Evolutionary conservation across 92 coral and sea anemone genomes (phyloP).

Genomic region (Epizoanthus scotinus): DNA sequence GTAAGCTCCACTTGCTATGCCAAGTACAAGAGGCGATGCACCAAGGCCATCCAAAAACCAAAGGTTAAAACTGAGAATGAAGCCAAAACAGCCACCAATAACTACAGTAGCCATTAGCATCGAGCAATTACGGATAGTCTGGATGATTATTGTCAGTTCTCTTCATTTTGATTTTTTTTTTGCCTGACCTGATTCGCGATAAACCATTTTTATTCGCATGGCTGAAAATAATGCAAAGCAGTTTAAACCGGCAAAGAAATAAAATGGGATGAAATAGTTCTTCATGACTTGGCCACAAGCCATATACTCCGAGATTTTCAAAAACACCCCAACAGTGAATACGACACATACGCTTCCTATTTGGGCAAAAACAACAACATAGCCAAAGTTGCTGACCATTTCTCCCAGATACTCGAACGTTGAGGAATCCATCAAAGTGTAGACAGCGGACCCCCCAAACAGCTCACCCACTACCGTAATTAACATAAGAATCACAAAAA

Average conservation of each 20-base stretch:
- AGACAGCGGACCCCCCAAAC: constrained; percentile 52
- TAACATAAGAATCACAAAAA: constrained; percentile 47
- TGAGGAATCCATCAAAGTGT: constrained; percentile 50
- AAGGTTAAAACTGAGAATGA: constrained; percentile 38
- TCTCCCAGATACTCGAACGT: constrained; percentile 46
- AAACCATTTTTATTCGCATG: constrained; percentile 25
- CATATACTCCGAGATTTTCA: constrained; percentile 39
- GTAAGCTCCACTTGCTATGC: constrained; percentile 37
- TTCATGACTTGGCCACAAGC: constrained; percentile 56
- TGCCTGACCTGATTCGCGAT: constrained; percentile 16
- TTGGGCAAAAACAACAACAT: constrained; percentile 40
- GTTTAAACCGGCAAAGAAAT: constrained; percentile 50
- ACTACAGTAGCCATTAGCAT: constrained; percentile 34
- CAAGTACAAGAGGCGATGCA: constrained; percentile 48
- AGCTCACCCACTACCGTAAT: constrained; percentile 52
- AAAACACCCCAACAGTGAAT: constrained; percentile 51
- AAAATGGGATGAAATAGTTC: constrained; percentile 48
- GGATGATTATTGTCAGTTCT: constrained; percentile 18
- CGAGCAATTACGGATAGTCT: constrained; percentile 35
- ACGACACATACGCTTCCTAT: constrained; percentile 38
- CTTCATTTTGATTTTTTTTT: neutral
- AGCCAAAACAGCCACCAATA: constrained; percentile 46
- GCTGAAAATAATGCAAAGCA: constrained; percentile 43
- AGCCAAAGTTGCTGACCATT: constrained; percentile 37
- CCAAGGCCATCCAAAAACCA: constrained; percentile 62